Evolutionary conservation across 2,113 vertebrate species (phyloP).

Genomic region (Varanus komodoensis): DNA sequence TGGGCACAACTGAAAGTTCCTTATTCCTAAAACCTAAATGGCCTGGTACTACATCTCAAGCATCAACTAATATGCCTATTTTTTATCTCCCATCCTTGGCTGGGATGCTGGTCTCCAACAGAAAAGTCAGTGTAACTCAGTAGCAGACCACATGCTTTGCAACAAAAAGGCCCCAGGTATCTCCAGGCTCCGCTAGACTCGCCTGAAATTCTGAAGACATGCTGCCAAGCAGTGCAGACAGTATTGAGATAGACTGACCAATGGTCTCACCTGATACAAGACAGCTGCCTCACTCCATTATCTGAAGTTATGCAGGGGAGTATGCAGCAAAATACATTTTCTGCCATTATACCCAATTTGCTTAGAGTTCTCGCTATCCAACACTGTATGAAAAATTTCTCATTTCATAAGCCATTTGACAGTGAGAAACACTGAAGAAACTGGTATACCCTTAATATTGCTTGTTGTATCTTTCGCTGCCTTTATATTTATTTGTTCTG

Average conservation of each 20-base stretch:
- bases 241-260: neutral
- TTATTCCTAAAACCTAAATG: too few relatives aligned
- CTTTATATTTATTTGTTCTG: neutral
- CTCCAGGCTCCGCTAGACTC: neutral
- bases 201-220: neutral
- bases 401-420: neutral
- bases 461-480: neutral
- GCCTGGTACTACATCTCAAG: too few relatives aligned
- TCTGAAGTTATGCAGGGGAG: neutral
- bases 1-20: too few relatives aligned
- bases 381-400: neutral
- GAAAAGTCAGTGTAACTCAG: too few relatives aligned
- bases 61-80: too few relatives aligned
- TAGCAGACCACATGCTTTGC: too few relatives aligned
- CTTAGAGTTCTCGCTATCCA: neutral
- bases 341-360: neutral
- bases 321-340: neutral
- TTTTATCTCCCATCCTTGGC: too few relatives aligned
- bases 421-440: neutral
- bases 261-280: neutral
- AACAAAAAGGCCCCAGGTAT: neutral
- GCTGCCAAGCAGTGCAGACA: neutral
- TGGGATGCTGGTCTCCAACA: too few relatives aligned
- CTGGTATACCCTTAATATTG: neutral
- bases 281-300: neutral